phyloP scores from a whole-genome alignment of 1,140 invertebrate genomes.

The Calliopsis andreniformis region DNA sequence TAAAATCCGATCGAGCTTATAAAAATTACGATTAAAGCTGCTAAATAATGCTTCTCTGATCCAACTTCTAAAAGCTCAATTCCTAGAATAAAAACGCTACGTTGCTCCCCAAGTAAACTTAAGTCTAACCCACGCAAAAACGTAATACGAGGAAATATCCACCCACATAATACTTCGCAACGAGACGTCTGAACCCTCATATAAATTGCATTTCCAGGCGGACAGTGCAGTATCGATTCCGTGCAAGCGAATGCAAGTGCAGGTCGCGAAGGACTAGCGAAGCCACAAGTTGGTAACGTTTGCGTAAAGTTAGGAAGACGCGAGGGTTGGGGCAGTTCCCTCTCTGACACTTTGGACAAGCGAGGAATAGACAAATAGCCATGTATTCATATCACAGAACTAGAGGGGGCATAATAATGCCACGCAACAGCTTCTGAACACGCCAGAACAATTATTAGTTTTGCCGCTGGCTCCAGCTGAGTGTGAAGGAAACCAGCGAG shows the following conservation, averaged over 20 bases:
- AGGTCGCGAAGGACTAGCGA: not conserved
- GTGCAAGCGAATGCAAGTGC: not conserved
- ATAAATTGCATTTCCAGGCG: too few species aligned
- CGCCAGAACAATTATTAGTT: conserved; percentile 10
- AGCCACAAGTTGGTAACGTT: not conserved
- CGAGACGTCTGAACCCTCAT: too few species aligned
- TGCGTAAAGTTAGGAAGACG: not conserved
- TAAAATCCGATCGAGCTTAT: too few species aligned
- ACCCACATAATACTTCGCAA: too few species aligned
- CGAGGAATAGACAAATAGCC: conserved; percentile 12
- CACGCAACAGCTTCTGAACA: conserved; percentile 4
- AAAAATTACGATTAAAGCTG: too few species aligned
- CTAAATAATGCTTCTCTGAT: too few species aligned
- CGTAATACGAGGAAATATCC: too few species aligned
- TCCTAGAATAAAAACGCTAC: too few species aligned
- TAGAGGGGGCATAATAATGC: not conserved
- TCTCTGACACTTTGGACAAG: conserved; percentile 24
- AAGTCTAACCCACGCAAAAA: too few species aligned
- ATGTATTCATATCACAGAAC: not conserved
- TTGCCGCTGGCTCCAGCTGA: not conserved
- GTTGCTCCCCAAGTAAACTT: too few species aligned
- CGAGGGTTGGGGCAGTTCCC: not conserved
- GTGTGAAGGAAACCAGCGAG: not conserved
- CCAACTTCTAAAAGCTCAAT: too few species aligned
- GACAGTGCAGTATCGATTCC: not conserved